Evolutionary conservation across 2,888 invertebrate species (phyloP).

Genomic region (Timandra comae): DNA sequence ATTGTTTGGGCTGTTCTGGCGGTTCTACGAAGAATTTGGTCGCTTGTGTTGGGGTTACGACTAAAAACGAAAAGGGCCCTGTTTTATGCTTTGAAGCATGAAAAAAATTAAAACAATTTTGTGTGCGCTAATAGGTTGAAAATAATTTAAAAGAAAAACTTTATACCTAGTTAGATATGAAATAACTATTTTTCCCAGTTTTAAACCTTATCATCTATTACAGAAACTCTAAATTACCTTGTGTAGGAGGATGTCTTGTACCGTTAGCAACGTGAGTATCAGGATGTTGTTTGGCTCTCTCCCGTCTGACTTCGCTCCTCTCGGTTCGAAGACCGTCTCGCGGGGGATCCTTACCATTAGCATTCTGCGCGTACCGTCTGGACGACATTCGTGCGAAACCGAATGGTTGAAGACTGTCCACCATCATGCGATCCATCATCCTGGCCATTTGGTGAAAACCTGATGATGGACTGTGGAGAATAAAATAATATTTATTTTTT

Average conservation of each 20-base stretch:
- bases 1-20: slow-evolving; percentile 45
- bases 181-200: too few relatives aligned
- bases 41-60: slow-evolving; percentile 57
- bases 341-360: slow-evolving; percentile 35
- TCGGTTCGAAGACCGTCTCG: slow-evolving; percentile 52
- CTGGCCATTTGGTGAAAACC: slow-evolving; percentile 82
- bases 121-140: too few relatives aligned
- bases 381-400: slow-evolving; percentile 80
- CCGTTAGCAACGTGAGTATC: slow-evolving; percentile 51
- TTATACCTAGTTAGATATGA: too few relatives aligned
- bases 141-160: neutral
- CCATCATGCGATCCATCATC: slow-evolving; percentile 85
- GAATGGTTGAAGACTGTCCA: slow-evolving; percentile 81
- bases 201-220: too few relatives aligned
- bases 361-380: slow-evolving; percentile 42
- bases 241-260: slow-evolving; percentile 63
- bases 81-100: too few relatives aligned
- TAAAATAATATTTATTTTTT: too few relatives aligned
- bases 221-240: too few relatives aligned
- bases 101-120: neutral
- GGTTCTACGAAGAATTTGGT: slow-evolving; percentile 41
- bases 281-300: slow-evolving; percentile 32
- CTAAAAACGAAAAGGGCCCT: slow-evolving; percentile 43
- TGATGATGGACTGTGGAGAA: slow-evolving; percentile 74
- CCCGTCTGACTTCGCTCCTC: slow-evolving; percentile 41